phyloP scores from a whole-genome alignment of 2,797 vertebrate species.

The Chromis chromis region DNA sequence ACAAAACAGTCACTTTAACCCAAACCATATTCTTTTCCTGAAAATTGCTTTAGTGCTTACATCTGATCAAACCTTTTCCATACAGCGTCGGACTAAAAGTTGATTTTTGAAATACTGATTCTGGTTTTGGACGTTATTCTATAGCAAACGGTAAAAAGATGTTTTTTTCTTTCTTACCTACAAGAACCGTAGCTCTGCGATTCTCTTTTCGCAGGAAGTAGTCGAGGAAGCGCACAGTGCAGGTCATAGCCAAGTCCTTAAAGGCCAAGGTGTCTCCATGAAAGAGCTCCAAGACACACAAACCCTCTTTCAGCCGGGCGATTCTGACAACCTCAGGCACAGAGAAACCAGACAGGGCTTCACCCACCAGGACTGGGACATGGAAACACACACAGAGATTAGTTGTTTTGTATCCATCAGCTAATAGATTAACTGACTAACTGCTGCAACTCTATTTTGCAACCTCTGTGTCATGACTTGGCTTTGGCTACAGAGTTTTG shows the following conservation, averaged over 20 bases:
- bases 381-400: not conserved
- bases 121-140: not conserved
- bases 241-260: conserved; percentile 94
- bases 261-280: conserved; percentile 91
- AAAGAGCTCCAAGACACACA: conserved; percentile 92
- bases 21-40: too few relatives aligned
- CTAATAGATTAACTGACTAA: not conserved
- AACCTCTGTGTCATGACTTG: not conserved
- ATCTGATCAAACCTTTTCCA: too few relatives aligned
- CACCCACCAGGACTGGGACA: conserved; percentile 83
- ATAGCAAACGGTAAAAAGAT: not conserved
- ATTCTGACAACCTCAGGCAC: conserved; percentile 85
- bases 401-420: not conserved
- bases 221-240: conserved; percentile 88
- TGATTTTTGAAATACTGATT: not conserved
- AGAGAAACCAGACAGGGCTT: conserved; percentile 88
- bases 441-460: not conserved
- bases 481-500: too few relatives aligned
- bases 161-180: conserved; percentile 84
- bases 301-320: conserved; percentile 80
- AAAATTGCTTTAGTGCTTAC: too few relatives aligned
- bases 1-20: too few relatives aligned
- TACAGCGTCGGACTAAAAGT: not conserved
- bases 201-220: conserved; percentile 89
- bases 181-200: conserved; percentile 86